These are phyloP conservation scores for Latrodectus geometricus DNA, from an alignment of 1,140 invertebrate species.

Conservation along the genomic window DNA sequence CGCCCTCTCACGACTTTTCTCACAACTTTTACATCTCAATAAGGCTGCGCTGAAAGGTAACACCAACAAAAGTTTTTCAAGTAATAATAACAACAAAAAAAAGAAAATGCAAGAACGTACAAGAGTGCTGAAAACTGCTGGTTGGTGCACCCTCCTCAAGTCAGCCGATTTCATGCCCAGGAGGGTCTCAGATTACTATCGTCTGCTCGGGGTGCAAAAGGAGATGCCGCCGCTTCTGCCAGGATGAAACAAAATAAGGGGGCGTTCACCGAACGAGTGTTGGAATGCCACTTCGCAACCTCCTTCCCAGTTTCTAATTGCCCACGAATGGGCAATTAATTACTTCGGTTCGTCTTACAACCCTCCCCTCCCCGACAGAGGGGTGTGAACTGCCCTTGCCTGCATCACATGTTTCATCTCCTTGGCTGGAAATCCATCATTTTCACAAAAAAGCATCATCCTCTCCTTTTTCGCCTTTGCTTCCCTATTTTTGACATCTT, in stretches of 20 bases:
- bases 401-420: not conserved
- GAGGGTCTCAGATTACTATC: not conserved
- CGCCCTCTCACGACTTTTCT: not conserved
- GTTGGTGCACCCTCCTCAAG: too few relatives aligned
- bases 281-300: not conserved
- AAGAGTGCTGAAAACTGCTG: not conserved
- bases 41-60: not conserved
- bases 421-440: constrained; percentile 6
- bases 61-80: not conserved
- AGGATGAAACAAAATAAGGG: not conserved
- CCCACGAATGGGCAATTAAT: constrained; percentile 31
- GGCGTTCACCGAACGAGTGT: not conserved
- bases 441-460: not conserved
- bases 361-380: not conserved
- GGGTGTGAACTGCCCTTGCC: not conserved
- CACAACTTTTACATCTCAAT: not conserved
- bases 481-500: too few relatives aligned
- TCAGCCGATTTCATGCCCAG: not conserved
- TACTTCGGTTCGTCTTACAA: not conserved
- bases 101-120: not conserved
- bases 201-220: too few relatives aligned
- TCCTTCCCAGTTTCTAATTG: constrained; percentile 31
- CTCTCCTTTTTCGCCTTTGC: too few relatives aligned
- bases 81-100: not conserved
- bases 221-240: not conserved